A percentile compares a stretch with the other conserved stretches of the same genome.
Evolutionary conservation across 2,797 vertebrate species (phyloP).

Genomic region (Danionella dracula): DNA sequence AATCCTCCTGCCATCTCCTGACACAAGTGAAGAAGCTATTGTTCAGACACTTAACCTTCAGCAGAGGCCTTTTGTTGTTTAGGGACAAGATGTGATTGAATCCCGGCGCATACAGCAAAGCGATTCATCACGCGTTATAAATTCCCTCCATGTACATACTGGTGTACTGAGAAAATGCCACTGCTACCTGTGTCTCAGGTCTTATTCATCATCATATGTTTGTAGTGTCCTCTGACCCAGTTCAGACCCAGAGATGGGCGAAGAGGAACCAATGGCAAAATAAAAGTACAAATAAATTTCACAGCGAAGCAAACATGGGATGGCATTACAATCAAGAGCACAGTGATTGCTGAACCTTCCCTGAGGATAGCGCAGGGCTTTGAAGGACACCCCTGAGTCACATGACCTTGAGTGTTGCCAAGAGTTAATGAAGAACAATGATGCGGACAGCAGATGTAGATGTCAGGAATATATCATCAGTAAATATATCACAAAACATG

Average conservation of each 20-base stretch:
- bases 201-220: constrained; percentile 31
- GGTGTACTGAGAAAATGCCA: constrained; percentile 30
- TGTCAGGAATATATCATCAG: constrained; percentile 37
- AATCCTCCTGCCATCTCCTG: constrained; percentile 5
- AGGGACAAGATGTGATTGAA: constrained; percentile 33
- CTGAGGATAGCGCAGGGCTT: neutral
- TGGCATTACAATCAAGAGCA: neutral
- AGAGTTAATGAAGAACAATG: neutral
- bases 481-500: no score
- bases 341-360: neutral
- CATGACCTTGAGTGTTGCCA: neutral
- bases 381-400: neutral
- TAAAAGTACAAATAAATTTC: neutral
- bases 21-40: neutral
- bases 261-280: neutral
- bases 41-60: constrained; percentile 43
- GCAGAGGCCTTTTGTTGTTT: constrained; percentile 15
- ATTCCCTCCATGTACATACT: constrained; percentile 11
- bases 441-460: constrained; percentile 37
- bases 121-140: constrained; percentile 27
- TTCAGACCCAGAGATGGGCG: neutral
- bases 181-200: constrained; percentile 21
- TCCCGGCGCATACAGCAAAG: neutral
- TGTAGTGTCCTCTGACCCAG: constrained; percentile 17
- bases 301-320: neutral